These are phyloP conservation scores for Entomobrya proxima DNA, from an alignment of 2,888 invertebrate species.

Conservation along the genomic window DNA sequence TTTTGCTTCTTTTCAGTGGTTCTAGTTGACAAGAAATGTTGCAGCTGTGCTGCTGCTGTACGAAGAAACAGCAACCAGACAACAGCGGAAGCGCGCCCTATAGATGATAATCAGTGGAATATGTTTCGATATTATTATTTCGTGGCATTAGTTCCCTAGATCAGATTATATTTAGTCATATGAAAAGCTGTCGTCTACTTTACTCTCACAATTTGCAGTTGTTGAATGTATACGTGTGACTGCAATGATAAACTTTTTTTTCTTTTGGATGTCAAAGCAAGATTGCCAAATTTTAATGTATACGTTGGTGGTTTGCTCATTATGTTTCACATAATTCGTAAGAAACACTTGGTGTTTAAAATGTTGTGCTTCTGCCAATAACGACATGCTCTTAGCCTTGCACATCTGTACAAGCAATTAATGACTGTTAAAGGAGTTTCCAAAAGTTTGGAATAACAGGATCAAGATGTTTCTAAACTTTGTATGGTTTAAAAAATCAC, in stretches of 20 bases:
- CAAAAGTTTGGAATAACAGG: conserved; percentile 59
- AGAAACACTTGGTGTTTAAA: not conserved
- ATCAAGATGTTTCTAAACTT: not conserved
- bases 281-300: not conserved
- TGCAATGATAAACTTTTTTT: not conserved
- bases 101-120: too few species aligned
- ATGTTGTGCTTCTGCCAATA: conserved; percentile 18
- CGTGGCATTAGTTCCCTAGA: not conserved
- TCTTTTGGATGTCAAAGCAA: conserved; percentile 16
- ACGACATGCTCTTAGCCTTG: not conserved
- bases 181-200: conserved; percentile 32
- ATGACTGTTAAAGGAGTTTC: conserved; percentile 27
- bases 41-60: not conserved
- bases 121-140: too few species aligned
- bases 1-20: not conserved
- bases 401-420: not conserved
- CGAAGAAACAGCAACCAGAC: not conserved
- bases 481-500: not conserved
- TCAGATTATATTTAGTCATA: not conserved
- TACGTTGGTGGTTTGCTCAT: not conserved
- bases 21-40: not conserved
- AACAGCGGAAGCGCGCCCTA: too few species aligned
- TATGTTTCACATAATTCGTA: not conserved
- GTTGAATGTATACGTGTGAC: conserved; percentile 5
- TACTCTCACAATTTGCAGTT: conserved; percentile 33